These are phyloP conservation scores for Nothocercus julius DNA, from an alignment of 2,113 vertebrate species.

Conservation along the genomic window DNA sequence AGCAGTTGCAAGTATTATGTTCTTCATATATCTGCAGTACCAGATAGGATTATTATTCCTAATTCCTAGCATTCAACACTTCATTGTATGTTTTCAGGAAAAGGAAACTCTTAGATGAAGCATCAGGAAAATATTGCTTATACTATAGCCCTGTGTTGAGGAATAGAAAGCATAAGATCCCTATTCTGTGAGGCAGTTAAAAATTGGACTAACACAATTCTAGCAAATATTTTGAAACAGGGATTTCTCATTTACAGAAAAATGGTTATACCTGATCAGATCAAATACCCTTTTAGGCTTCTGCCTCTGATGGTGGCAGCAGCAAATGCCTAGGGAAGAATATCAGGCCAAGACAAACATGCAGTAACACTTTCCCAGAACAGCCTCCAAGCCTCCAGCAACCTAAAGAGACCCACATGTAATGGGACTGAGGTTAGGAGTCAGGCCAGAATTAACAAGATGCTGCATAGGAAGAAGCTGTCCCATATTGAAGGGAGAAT, in stretches of 20 bases:
- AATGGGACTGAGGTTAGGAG: background rate
- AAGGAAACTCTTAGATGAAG: background rate
- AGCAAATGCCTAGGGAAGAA: background rate
- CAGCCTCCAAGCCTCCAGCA: background rate
- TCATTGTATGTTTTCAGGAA: background rate
- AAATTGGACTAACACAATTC: background rate
- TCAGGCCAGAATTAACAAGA: background rate
- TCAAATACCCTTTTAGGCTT: background rate
- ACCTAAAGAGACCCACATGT: background rate
- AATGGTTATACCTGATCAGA: background rate
- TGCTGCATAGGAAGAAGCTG: background rate
- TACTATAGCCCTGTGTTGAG: accelerated
- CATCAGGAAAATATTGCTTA: background rate
- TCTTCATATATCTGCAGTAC: background rate
- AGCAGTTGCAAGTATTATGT: background rate
- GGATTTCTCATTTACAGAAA: background rate
- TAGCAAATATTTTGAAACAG: background rate
- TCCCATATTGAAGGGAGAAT: background rate
- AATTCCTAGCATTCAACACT: background rate
- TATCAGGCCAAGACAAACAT: background rate
- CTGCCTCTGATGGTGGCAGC: background rate
- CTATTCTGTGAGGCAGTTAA: background rate
- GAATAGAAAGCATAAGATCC: background rate
- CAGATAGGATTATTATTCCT: background rate
- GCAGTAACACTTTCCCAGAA: background rate